Conservation (phyloP, 2,113 vertebrate genomes). For the Tenrec ecaudatus region DNA sequence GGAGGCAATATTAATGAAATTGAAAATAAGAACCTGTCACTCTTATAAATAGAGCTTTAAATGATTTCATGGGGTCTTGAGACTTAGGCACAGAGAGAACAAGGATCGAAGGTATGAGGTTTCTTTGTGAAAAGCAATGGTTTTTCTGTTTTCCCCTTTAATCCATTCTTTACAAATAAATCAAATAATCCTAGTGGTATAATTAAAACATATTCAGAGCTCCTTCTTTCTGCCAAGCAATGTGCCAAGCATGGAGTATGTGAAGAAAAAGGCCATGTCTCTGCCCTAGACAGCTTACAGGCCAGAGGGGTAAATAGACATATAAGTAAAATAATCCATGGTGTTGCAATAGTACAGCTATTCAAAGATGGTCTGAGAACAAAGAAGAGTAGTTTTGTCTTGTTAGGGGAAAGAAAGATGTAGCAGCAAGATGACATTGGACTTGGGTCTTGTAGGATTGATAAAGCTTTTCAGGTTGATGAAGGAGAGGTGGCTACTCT, state of each 20-base stretch:
- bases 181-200: too few relatives aligned
- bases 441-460: not conserved
- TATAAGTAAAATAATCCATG: too few relatives aligned
- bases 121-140: not conserved
- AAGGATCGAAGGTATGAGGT: rapidly evolving
- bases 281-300: not conserved
- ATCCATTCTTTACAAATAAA: not conserved
- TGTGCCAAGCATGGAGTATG: rapidly evolving
- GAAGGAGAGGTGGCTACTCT: not conserved
- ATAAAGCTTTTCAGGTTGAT: not conserved
- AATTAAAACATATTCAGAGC: not conserved
- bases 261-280: not conserved
- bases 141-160: not conserved
- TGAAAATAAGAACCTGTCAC: not conserved
- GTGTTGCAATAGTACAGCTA: not conserved
- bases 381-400: not conserved
- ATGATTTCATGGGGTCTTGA: not conserved
- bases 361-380: not conserved
- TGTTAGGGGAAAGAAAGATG: not conserved
- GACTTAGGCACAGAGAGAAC: not conserved
- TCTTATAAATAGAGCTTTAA: not conserved
- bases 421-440: not conserved
- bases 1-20: not conserved
- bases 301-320: not conserved
- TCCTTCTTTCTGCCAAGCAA: rapidly evolving